Base-by-base conservation (phyloP, 2,113 vertebrate genomes). In the Etheostoma spectabile region DNA sequence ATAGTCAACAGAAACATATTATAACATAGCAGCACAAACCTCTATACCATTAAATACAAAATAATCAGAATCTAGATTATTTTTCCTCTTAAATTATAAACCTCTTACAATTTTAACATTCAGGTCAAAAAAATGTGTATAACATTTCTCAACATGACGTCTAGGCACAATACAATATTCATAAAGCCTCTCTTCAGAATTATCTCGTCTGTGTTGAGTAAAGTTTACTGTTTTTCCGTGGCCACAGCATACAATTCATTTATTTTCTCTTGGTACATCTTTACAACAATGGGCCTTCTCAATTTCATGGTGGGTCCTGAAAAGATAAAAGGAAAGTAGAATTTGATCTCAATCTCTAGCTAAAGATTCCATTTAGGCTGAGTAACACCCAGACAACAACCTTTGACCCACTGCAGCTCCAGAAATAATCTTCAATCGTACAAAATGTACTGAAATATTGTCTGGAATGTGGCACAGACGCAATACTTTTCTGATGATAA, bases 261-360 rank as follows among this genome's bases (percentile, higher is more conserved):
- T 27, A 96, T 95, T 77, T 88, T 90, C 22, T 94, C 93, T 86
- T 94, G 84, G 78, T 96, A 94, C 93, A 94, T 95, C 87, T 95
- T 95, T 57, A 87, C 69, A 45, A 96, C 95, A 53, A 94, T 86
- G 7, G 93, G 93, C 80, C 96, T 93, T 85, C 92, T 94, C 52
- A 96, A 91, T 80, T 96, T 96, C 96, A 96, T 89, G 52, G 96
- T 96, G 33, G 96, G 96, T 76, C 96, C 95, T 96, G 86, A 30
- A 63, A 5, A 59, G 8, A 89, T 19, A 5, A 46, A 61, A 38
- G 4, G 5, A 5, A 7, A 12, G 68, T n/a, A n/a, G 30, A 27
- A 15, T 51, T 49, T 1, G 0, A 82, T 35, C 1, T 15, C 15
- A 4, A 38, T 74, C 14, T 69, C 18, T 60, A n/a, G 1, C 1